Evolutionary conservation across 2,888 invertebrate genomes (phyloP).

Genomic region (Mesopsocus fuscifrons): DNA sequence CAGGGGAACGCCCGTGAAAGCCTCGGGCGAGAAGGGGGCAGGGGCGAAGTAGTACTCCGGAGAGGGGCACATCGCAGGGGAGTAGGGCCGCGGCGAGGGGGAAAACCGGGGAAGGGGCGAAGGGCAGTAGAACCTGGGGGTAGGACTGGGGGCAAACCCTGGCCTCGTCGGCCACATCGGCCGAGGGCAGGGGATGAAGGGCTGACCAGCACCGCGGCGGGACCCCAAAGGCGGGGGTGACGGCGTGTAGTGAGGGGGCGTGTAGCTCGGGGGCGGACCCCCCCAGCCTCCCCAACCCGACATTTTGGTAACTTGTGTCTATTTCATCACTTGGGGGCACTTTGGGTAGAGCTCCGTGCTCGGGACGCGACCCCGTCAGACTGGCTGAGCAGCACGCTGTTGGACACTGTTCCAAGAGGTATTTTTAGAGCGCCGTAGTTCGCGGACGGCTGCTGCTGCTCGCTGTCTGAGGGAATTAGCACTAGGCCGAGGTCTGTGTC

Average conservation of each 20-base stretch:
- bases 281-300: conserved; percentile 13
- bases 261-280: conserved; percentile 21
- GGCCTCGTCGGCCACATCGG: conserved; percentile 41
- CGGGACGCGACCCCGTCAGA: too few species aligned
- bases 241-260: conserved; percentile 25
- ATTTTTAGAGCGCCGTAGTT: background rate
- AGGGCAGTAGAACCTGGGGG: conserved; percentile 28
- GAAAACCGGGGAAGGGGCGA: conserved; percentile 5
- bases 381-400: too few species aligned
- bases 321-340: too few species aligned
- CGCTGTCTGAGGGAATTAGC: background rate
- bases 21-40: conserved; percentile 13
- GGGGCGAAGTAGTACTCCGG: conserved; percentile 20
- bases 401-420: conserved; percentile 16
- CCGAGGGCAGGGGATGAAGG: conserved; percentile 41
- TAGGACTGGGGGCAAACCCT: conserved; percentile 24
- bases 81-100: conserved; percentile 17
- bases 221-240: conserved; percentile 26
- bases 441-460: background rate
- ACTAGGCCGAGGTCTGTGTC: too few species aligned
- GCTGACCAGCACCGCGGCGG: conserved; percentile 15
- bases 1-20: conserved; percentile 51
- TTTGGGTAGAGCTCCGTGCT: conserved; percentile 16
- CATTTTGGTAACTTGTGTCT: too few species aligned
- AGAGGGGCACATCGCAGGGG: conserved; percentile 38